Conservation (phyloP, 2,888 invertebrate genomes). For the Idaea aversata region DNA sequence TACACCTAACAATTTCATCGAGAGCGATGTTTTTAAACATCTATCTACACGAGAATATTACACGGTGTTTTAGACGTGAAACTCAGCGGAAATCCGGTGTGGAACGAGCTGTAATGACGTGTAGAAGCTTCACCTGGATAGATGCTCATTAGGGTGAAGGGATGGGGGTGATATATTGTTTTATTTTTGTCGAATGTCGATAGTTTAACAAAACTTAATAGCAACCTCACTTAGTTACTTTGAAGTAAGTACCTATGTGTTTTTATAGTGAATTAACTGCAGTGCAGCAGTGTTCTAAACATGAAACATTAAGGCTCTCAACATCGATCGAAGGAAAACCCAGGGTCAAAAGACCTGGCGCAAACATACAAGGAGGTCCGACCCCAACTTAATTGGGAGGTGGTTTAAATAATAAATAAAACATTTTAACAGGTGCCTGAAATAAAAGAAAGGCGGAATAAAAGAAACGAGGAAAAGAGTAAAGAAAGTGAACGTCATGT, state of each 20-base stretch:
- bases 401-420: too few relatives aligned
- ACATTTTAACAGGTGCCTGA: too few relatives aligned
- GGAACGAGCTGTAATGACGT: slow-evolving; percentile 66
- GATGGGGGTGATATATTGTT: slow-evolving; percentile 27
- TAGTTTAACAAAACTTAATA: not conserved
- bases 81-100: slow-evolving; percentile 68
- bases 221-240: too few relatives aligned
- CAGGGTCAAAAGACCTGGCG: too few relatives aligned
- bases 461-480: too few relatives aligned
- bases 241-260: not conserved
- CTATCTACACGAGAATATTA: slow-evolving; percentile 45
- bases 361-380: too few relatives aligned
- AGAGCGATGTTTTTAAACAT: slow-evolving; percentile 10
- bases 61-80: slow-evolving; percentile 59
- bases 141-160: slow-evolving; percentile 54
- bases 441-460: too few relatives aligned
- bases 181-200: slow-evolving; percentile 4
- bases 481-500: too few relatives aligned
- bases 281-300: too few relatives aligned
- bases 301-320: too few relatives aligned
- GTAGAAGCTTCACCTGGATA: slow-evolving; percentile 73
- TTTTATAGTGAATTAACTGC: not conserved
- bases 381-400: too few relatives aligned
- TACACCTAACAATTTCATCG: not conserved
- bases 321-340: too few relatives aligned